Evolutionary conservation across 2,113 vertebrate species (phyloP).

Genomic region (Gnathonemus longibarbis): DNA sequence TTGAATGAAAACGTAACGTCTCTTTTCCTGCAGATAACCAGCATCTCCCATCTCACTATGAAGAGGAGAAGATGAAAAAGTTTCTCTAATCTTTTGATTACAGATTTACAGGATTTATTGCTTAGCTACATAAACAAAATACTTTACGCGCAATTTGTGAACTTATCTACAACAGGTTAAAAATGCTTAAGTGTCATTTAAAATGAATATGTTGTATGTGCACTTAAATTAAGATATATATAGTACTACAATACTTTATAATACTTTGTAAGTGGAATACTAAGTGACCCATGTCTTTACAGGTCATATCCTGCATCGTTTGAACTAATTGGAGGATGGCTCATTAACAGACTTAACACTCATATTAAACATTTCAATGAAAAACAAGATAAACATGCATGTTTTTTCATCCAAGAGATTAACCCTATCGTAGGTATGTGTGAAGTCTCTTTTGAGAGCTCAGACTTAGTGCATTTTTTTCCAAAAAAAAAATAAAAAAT

Average conservation of each 20-base stretch:
- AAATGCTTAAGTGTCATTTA: not conserved
- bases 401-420: not conserved
- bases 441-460: not conserved
- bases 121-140: not conserved
- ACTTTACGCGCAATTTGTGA: not conserved
- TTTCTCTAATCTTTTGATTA: not conserved
- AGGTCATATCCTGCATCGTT: not conserved
- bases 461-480: not conserved
- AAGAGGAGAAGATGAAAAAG: not conserved
- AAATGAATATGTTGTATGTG: not conserved
- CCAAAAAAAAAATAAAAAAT: not conserved
- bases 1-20: slow-evolving; percentile 6
- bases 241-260: not conserved
- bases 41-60: too few relatives aligned
- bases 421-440: not conserved
- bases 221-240: not conserved
- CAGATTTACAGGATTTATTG: not conserved
- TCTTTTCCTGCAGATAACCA: not conserved
- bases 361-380: not conserved
- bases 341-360: slow-evolving; percentile 5
- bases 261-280: not conserved
- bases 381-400: not conserved
- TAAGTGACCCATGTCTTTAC: not conserved
- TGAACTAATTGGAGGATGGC: not conserved
- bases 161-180: not conserved